Evolutionary conservation across 2,888 invertebrate species (phyloP).

Genomic region (Drosophila vallismaia): DNA sequence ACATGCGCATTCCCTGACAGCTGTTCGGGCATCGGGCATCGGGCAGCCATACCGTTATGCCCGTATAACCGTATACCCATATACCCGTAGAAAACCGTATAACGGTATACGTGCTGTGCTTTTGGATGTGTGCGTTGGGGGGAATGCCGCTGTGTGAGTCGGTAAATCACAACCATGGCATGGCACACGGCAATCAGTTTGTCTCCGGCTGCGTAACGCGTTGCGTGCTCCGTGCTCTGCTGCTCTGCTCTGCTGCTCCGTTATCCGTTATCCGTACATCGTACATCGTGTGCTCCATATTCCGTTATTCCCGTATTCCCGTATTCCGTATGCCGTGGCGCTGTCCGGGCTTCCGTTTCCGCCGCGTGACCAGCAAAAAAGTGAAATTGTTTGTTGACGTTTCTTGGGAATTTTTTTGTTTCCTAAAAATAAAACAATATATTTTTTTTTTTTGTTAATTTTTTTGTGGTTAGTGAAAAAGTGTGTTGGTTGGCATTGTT

Average conservation of each 20-base stretch:
- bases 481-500: not conserved
- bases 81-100: not conserved
- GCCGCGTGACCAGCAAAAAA: not conserved
- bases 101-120: slow-evolving; percentile 12
- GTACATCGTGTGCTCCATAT: slow-evolving; percentile 4
- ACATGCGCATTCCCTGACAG: slow-evolving; percentile 41
- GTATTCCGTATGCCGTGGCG: not conserved
- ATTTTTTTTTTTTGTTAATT: not conserved
- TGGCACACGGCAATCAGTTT: slow-evolving; percentile 82
- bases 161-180: slow-evolving; percentile 81
- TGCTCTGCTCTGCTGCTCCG: slow-evolving; percentile 19
- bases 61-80: not conserved
- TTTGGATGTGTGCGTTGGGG: slow-evolving; percentile 7
- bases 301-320: slow-evolving; percentile 2
- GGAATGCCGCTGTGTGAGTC: slow-evolving; percentile 51
- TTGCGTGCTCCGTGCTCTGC: slow-evolving; percentile 68
- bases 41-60: slow-evolving; percentile 17
- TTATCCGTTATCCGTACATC: slow-evolving; percentile 3
- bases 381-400: slow-evolving; percentile 3
- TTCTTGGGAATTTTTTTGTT: not conserved
- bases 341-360: not conserved
- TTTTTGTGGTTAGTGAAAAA: not conserved
- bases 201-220: slow-evolving; percentile 83
- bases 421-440: not conserved
- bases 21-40: slow-evolving; percentile 38